phyloP scores from a whole-genome alignment of 2,113 vertebrate species.

The Micromys minutus region DNA sequence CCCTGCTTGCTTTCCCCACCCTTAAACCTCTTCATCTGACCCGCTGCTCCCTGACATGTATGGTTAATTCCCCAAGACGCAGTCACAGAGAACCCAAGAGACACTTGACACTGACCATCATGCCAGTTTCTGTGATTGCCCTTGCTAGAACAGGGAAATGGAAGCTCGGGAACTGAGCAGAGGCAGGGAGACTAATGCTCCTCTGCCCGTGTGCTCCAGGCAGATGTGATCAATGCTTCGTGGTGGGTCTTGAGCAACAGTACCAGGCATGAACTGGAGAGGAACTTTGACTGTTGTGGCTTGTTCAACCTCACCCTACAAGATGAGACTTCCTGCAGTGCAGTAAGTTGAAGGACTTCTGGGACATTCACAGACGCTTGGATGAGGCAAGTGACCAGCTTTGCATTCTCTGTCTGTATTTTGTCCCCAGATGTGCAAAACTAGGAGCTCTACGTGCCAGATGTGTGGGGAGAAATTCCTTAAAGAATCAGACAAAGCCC shows the following conservation, averaged over 20 bases:
- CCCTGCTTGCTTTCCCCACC: neutral
- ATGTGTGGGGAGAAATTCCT: slow-evolving; percentile 91
- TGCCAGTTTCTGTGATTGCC: neutral
- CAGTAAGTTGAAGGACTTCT: slow-evolving; percentile 83
- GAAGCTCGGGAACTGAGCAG: neutral
- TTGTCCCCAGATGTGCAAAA: slow-evolving; percentile 79
- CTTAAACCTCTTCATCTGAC: neutral
- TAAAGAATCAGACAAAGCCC: slow-evolving; percentile 89
- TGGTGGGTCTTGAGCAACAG: slow-evolving; percentile 87
- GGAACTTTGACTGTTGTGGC: slow-evolving; percentile 91
- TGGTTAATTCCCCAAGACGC: neutral
- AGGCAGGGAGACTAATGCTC: neutral
- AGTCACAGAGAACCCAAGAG: neutral
- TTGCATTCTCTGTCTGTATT: neutral
- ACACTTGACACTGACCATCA: neutral
- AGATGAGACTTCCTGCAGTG: slow-evolving; percentile 83
- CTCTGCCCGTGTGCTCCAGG: slow-evolving; percentile 80
- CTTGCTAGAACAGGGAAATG: neutral
- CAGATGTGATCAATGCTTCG: slow-evolving; percentile 86
- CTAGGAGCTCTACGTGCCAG: slow-evolving; percentile 67
- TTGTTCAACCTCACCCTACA: slow-evolving; percentile 86
- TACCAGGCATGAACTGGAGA: slow-evolving; percentile 88
- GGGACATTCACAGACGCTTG: neutral
- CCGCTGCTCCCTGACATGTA: neutral
- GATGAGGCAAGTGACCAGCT: neutral